phyloP scores from a whole-genome alignment of 2,888 invertebrate species.

The Linyphia triangularis region DNA sequence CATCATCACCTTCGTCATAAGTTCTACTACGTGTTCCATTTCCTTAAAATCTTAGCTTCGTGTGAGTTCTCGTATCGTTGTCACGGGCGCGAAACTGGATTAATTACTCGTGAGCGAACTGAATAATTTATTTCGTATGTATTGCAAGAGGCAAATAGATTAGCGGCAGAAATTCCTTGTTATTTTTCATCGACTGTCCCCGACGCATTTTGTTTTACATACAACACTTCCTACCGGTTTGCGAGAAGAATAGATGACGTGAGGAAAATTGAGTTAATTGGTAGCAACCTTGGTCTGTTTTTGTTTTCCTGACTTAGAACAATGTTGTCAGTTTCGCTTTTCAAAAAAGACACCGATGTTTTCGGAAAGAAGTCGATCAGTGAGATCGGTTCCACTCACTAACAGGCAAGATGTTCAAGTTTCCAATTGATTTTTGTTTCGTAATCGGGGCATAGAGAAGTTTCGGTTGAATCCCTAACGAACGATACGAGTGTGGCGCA shows the following conservation, averaged over 20 bases:
- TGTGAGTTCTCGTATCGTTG: constrained; percentile 31
- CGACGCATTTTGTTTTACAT: neutral
- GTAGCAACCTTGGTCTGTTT: constrained; percentile 12
- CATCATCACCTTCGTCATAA: too few species aligned
- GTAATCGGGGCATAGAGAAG: too few species aligned
- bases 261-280: constrained; percentile 19
- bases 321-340: neutral
- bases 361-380: neutral
- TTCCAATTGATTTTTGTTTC: too few species aligned
- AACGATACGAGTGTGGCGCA: too few species aligned
- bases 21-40: constrained; percentile 13
- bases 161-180: neutral
- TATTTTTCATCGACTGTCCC: constrained; percentile 13
- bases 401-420: neutral
- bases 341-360: neutral
- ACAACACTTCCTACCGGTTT: neutral
- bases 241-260: neutral
- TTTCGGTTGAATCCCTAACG: too few species aligned
- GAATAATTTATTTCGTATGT: constrained; percentile 4
- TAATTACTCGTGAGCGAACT: constrained; percentile 18
- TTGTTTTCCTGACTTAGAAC: neutral
- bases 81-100: neutral
- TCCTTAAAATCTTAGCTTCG: neutral
- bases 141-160: neutral
- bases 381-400: neutral